Evolutionary conservation across 92 coral and sea anemone species (phyloP), one percentile per base, ranked within the genome.

Genomic region (Bergia sp.): DNA sequence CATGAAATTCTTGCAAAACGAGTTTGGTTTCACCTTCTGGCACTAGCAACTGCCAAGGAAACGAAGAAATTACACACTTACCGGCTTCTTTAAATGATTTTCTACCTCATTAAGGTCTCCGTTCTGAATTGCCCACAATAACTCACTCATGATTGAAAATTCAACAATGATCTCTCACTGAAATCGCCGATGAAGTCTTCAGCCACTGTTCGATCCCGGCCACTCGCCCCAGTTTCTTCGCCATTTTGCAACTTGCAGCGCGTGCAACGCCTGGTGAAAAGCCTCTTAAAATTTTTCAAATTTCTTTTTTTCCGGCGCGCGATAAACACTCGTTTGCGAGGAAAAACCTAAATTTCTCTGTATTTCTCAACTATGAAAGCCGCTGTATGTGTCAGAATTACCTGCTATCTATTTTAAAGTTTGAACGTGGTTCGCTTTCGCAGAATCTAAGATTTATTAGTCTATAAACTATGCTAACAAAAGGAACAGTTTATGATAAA

Each of bases 81-180:
- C 82, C 82, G 82, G 40, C 65, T 79, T 4, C 18, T 29, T 79
- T 36, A 79, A 79, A 50, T 79, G 41, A n/a, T 36, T 45, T 79
- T 79, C 82, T 79, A 79, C 82, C 82, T 79, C 82, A n/a, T 79
- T 44, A 11, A 23, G 8, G 66, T 79, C 82, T 79, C 82, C 82
- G 64, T 79, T 79, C 21, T 79, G 82, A 53, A 79, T n/a, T 45
- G 82, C 82, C 82, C 82, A 79, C 66, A 79, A 29, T 49, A 49
- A 23, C 65, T 79, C 82, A 20, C 82, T 79, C 82, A 79, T 79
- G 82, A 36, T 79, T 45, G 82, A 79, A 23, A 37, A 79, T 49
- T 50, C 43, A 45, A 44, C 82, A 49, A 79, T 20, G 77, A 73
- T 61, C 69, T 61, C 69, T 61, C 69, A 18, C 29, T 61, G 5